Percentiles rank a stretch among this genome's conserved stretches.
phyloP scores from a whole-genome alignment of 1,140 invertebrate genomes.

The Heliconius melpomene region DNA sequence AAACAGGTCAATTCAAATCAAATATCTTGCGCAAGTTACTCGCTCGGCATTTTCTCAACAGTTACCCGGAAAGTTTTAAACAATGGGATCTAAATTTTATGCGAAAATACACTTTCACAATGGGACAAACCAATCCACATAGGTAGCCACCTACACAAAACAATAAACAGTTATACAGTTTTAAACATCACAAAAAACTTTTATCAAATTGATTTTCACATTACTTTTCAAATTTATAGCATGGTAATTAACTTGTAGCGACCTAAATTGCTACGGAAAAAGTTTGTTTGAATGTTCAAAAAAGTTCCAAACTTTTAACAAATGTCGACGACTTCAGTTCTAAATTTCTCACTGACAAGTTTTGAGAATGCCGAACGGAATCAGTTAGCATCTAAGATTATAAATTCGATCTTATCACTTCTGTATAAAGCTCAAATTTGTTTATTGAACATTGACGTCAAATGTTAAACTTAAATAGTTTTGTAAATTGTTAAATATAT shows the following conservation, averaged over 20 bases:
- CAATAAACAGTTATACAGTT: slow-evolving; percentile 73
- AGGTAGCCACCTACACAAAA: slow-evolving; percentile 78
- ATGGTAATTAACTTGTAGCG: slow-evolving; percentile 27
- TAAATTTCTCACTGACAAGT: slow-evolving; percentile 56
- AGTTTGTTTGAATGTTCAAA: slow-evolving; percentile 45
- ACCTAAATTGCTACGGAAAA: slow-evolving; percentile 28
- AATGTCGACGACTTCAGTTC: slow-evolving; percentile 69
- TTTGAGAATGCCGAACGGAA: slow-evolving; percentile 39
- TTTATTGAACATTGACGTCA: background rate
- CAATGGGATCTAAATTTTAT: slow-evolving; percentile 79
- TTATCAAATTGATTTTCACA: slow-evolving; percentile 30
- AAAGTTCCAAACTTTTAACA: slow-evolving; percentile 63
- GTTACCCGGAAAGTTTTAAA: slow-evolving; percentile 70
- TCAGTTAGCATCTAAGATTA: background rate
- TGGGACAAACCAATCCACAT: slow-evolving; percentile 65
- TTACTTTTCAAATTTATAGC: slow-evolving; percentile 27
- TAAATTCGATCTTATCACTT: slow-evolving; percentile 18
- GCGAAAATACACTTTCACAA: slow-evolving; percentile 80
- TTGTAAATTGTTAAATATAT: background rate
- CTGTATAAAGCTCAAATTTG: slow-evolving; percentile 7
- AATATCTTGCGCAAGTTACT: slow-evolving; percentile 59
- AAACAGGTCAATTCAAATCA: slow-evolving; percentile 31
- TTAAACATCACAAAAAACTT: slow-evolving; percentile 57
- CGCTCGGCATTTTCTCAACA: slow-evolving; percentile 64
- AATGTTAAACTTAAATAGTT: background rate